Evolutionary conservation across 2,888 invertebrate species (phyloP).

Genomic region (Lepidochrysops patricia): DNA sequence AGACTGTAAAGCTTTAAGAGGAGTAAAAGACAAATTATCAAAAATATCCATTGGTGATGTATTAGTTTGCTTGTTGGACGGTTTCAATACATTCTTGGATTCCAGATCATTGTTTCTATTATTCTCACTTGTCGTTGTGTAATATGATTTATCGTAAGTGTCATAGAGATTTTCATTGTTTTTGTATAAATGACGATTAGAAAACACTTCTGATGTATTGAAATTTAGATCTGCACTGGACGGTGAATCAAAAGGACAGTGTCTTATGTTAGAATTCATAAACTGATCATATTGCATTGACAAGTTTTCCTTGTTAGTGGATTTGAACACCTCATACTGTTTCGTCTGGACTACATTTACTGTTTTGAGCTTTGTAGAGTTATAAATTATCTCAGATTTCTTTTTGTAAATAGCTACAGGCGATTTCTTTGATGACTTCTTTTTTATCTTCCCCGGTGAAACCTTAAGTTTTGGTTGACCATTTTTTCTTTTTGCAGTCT

Average conservation of each 20-base stretch:
- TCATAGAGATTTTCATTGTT: slow-evolving; percentile 37
- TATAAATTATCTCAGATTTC: slow-evolving; percentile 46
- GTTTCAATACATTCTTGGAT: slow-evolving; percentile 42
- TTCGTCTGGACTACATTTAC: slow-evolving; percentile 38
- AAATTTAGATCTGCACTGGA: slow-evolving; percentile 46
- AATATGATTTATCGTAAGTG: slow-evolving; percentile 50
- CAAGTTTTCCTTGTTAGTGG: slow-evolving; percentile 44
- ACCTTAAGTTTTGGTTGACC: slow-evolving; percentile 45
- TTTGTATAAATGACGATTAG: slow-evolving; percentile 41
- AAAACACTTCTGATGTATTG: slow-evolving; percentile 59
- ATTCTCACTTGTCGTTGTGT: slow-evolving; percentile 15
- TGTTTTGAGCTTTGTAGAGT: slow-evolving; percentile 42
- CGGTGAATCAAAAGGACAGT: slow-evolving; percentile 57
- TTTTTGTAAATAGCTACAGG: slow-evolving; percentile 54
- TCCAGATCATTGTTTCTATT: slow-evolving; percentile 26
- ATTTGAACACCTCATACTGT: slow-evolving; percentile 36
- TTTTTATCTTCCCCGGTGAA: slow-evolving; percentile 60
- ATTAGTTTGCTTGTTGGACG: slow-evolving; percentile 45
- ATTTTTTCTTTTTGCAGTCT: slow-evolving; percentile 47
- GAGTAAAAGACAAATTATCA: slow-evolving; percentile 61
- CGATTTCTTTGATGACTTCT: slow-evolving; percentile 50
- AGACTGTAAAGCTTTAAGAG: slow-evolving; percentile 39
- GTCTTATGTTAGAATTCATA: slow-evolving; percentile 32
- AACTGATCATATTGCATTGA: slow-evolving; percentile 37
- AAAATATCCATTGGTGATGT: slow-evolving; percentile 44